These are phyloP conservation scores for Drosophila tanythrix DNA, from an alignment of 2,888 invertebrate genomes.

Conservation along the genomic window DNA sequence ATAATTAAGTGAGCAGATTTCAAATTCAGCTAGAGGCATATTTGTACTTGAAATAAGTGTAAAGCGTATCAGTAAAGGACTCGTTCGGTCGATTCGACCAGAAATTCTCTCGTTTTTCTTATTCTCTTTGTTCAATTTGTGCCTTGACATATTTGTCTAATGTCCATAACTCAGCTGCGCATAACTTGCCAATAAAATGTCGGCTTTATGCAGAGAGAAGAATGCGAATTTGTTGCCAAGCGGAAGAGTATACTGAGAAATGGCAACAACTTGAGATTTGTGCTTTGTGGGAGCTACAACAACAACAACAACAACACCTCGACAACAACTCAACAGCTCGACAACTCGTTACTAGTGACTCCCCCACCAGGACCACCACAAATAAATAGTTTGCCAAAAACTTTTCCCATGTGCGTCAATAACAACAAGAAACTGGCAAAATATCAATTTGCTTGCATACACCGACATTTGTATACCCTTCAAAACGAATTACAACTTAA, in stretches of 20 bases:
- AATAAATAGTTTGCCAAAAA: slow-evolving; percentile 52
- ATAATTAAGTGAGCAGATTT: background rate
- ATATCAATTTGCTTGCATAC: background rate
- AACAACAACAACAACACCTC: background rate
- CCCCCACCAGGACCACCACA: slow-evolving; percentile 11
- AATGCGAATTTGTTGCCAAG: slow-evolving; percentile 9
- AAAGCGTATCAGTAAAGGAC: background rate
- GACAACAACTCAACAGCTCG: background rate
- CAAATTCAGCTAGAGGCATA: background rate
- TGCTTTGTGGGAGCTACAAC: slow-evolving; percentile 38
- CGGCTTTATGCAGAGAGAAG: slow-evolving; percentile 14
- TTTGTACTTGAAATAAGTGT: background rate
- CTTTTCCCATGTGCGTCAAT: slow-evolving; percentile 48
- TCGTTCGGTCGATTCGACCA: background rate
- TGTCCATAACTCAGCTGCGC: slow-evolving; percentile 33
- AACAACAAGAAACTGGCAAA: slow-evolving; percentile 34
- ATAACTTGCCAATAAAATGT: slow-evolving; percentile 41
- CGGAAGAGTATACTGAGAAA: slow-evolving; percentile 22
- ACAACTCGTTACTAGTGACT: slow-evolving; percentile 34
- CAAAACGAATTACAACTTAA: background rate
- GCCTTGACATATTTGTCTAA: slow-evolving; percentile 46
- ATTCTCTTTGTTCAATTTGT: background rate
- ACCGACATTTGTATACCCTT: slow-evolving; percentile 26
- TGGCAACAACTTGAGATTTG: slow-evolving; percentile 13
- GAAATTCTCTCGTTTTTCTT: background rate